A percentile compares a stretch with the other conserved stretches of the same genome.
These are phyloP conservation scores for Hydrozoanthus gracilis DNA, from an alignment of 92 coral and sea anemone genomes.

Conservation along the genomic window DNA sequence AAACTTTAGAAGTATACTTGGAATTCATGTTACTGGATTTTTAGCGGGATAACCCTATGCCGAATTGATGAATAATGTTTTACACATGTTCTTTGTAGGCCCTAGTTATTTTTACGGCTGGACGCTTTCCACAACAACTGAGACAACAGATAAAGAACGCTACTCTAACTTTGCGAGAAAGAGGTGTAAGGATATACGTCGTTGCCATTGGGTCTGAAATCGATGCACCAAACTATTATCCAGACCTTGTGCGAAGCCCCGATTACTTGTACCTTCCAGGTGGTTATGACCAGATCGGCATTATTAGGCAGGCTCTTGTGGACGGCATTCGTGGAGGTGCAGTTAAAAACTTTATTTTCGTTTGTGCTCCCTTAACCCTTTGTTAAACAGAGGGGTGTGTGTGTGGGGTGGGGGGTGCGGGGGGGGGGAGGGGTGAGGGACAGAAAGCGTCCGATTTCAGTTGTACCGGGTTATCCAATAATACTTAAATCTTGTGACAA, in stretches of 20 bases:
- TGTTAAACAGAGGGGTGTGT: no score
- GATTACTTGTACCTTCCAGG: slow-evolving; percentile 21
- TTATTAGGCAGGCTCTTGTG: not conserved
- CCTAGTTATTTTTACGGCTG: slow-evolving; percentile 33
- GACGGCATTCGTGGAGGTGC: slow-evolving; percentile 10
- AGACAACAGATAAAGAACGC: slow-evolving; percentile 47
- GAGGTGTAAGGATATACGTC: slow-evolving; percentile 59
- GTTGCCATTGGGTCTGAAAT: slow-evolving; percentile 73
- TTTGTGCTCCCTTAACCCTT: not conserved
- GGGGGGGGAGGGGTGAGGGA: no score
- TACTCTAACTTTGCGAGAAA: slow-evolving; percentile 56
- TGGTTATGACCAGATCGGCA: slow-evolving; percentile 11
- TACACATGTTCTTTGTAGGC: not conserved
- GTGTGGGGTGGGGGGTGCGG: no score
- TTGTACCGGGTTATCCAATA: not conserved
- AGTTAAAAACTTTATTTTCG: not conserved
- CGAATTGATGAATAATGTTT: no score
- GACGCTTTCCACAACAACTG: slow-evolving; percentile 12
- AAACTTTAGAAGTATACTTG: no score
- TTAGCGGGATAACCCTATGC: no score
- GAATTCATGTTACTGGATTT: no score
- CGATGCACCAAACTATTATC: slow-evolving; percentile 44
- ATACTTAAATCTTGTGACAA: no score
- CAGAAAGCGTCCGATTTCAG: not conserved
- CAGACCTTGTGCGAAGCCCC: slow-evolving; percentile 6